Base-by-base conservation (phyloP, 2,888 invertebrate genomes). In the Metalampra italica region DNA sequence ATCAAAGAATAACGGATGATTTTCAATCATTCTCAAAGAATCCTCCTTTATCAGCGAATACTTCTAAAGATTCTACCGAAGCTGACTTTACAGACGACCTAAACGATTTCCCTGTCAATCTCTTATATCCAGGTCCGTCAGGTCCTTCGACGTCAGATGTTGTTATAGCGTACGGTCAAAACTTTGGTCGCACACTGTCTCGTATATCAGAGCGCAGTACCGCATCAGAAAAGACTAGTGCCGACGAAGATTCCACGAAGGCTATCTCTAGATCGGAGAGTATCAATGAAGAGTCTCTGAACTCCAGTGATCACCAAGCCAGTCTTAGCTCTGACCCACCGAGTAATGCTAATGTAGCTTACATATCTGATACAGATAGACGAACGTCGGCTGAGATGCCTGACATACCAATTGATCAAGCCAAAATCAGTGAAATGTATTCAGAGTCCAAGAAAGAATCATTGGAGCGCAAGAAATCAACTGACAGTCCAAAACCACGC, bases 161-260 rank as follows among this genome's bases (percentile, higher is more conserved):
- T 42, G 90, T 94, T 44, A 91, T 92, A 43, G 93, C 93, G 8
- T 94, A 94, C 65, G 94, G 93, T 7, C 91, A 93, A 51, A 93
- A 93, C 41, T 96, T 95, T 78, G 93, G 93, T 0, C 91, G 96
- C 40, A 96, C 96, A 0, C 87, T 96, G 29, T 96, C 96, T 0
- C 90, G 96, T 54, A 97, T 97, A 69, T 96, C 96, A 0, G 97
- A 97, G 80, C 91, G 96, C 40, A 96, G 96, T 59, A 96, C 96
- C 9, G 95, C 96, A 9, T 96, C 96, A 0, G 96, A 96, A 73
- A 96, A 96, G 76, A 95, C 95, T 2, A 96, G 96, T 68, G 93
- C 95, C 53, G 93, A 96, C 65, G 96, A 96, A 73, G 96, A 96
- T 82, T 94, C 95, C 0, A 96, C 96, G 30, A 96, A 96, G 78